phyloP scores from a whole-genome alignment of 2,113 vertebrate species.

The Rynchops niger region DNA sequence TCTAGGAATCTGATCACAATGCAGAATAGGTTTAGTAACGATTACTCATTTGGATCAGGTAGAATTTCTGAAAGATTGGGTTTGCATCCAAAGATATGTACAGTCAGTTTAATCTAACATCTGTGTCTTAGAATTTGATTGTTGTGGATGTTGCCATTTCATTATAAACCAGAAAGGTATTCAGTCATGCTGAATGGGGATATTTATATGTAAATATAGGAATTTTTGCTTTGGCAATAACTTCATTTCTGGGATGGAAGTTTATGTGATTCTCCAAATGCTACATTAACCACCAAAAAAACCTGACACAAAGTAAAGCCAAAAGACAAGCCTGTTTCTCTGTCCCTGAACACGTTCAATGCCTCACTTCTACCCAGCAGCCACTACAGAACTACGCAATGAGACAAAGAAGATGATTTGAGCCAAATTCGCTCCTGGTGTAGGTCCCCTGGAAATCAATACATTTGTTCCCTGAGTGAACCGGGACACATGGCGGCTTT shows the following conservation, averaged over 20 bases:
- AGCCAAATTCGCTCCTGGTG: not conserved
- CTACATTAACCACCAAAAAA: constrained; percentile 38
- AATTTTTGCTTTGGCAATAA: constrained; percentile 67
- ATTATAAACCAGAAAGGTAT: constrained; percentile 65
- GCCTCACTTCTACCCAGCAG: not conserved
- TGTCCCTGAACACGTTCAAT: not conserved
- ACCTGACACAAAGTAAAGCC: not conserved
- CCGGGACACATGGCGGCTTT: not conserved
- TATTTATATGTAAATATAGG: constrained; percentile 77
- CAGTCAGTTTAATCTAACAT: constrained; percentile 70
- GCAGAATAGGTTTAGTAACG: constrained; percentile 34
- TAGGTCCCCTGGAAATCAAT: not conserved
- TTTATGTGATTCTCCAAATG: constrained; percentile 52
- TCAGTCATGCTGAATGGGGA: constrained; percentile 70
- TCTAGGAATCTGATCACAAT: constrained; percentile 20
- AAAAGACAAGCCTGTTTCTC: constrained; percentile 21
- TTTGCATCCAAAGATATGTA: constrained; percentile 52
- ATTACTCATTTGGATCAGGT: constrained; percentile 29
- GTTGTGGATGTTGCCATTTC: constrained; percentile 50
- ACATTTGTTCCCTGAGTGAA: not conserved
- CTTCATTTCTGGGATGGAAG: constrained; percentile 54
- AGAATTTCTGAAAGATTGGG: constrained; percentile 56
- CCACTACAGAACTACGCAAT: not conserved
- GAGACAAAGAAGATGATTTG: not conserved
- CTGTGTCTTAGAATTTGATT: constrained; percentile 68